Evolutionary conservation across 1,140 invertebrate genomes (phyloP).

Genomic region (Halyomorpha halys): DNA sequence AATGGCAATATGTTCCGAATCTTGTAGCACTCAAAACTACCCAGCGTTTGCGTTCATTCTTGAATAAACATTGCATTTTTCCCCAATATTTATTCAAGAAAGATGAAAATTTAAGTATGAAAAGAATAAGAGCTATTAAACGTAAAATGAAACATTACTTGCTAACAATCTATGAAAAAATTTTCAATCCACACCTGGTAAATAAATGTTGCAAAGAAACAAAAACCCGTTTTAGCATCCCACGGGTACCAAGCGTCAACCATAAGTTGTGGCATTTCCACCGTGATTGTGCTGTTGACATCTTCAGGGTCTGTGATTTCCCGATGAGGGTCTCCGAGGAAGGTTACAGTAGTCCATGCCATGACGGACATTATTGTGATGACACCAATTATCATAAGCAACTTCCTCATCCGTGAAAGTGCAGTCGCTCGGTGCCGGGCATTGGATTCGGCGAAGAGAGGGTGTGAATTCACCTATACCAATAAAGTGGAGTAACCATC

Average conservation of each 20-base stretch:
- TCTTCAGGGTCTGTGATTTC: constrained; percentile 55
- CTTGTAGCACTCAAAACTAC: no score
- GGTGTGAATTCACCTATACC: constrained; percentile 56
- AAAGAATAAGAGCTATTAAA: no score
- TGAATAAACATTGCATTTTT: no score
- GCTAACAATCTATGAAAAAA: no score
- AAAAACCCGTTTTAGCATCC: constrained; percentile 48
- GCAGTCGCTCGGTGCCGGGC: constrained; percentile 59
- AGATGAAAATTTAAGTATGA: no score
- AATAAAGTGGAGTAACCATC: not conserved
- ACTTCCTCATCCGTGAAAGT: constrained; percentile 60
- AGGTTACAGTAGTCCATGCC: constrained; percentile 63
- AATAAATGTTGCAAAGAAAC: constrained; percentile 51
- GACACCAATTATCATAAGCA: constrained; percentile 53
- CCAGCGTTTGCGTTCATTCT: no score
- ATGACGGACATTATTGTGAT: constrained; percentile 41
- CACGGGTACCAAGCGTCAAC: constrained; percentile 66
- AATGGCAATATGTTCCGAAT: no score
- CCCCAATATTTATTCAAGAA: no score
- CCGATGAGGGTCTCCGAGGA: constrained; percentile 61
- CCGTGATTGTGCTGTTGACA: constrained; percentile 51
- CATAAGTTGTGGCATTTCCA: constrained; percentile 59
- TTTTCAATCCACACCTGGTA: constrained; percentile 45
- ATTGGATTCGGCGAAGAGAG: constrained; percentile 71
- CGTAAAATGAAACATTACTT: no score